These are phyloP conservation scores for Sebastes taczanowskii DNA, from an alignment of 2,797 vertebrate species.

Conservation along the genomic window DNA sequence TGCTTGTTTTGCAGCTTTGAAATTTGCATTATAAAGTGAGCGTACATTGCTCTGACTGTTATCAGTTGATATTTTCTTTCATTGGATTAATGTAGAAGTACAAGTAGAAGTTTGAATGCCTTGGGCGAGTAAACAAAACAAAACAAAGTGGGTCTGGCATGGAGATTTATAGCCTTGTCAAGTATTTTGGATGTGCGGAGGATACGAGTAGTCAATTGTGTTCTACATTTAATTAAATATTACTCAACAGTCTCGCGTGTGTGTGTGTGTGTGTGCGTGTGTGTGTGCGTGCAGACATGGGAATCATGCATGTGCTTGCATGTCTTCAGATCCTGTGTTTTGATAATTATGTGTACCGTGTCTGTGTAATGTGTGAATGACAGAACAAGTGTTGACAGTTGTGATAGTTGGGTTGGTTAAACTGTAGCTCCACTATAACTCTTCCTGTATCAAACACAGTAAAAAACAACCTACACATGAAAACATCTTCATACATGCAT, in stretches of 20 bases:
- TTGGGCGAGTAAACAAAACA: background rate
- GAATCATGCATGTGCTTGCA: constrained; percentile 33
- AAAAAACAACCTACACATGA: background rate
- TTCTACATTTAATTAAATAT: background rate
- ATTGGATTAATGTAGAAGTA: background rate
- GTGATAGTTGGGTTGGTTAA: constrained; percentile 30
- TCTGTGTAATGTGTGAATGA: background rate
- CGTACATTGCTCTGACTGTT: background rate
- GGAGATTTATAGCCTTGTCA: background rate
- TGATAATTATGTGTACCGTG: constrained; percentile 37
- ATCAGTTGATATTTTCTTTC: background rate
- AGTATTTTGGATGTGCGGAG: background rate
- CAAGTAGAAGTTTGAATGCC: background rate
- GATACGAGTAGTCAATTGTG: background rate
- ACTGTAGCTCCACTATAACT: background rate
- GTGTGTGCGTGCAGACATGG: too few species aligned
- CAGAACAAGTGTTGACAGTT: constrained; percentile 52
- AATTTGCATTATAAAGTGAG: background rate
- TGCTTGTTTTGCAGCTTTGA: background rate
- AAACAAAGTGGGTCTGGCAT: background rate
- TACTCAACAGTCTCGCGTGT: background rate
- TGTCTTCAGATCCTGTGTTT: background rate
- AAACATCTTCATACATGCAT: background rate
- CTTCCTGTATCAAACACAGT: background rate
- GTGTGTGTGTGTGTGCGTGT: too few species aligned